A percentile compares a stretch with the other conserved stretches of the same genome.
Conservation (phyloP, 2,113 vertebrate species). For the Phodopus roborovskii region DNA sequence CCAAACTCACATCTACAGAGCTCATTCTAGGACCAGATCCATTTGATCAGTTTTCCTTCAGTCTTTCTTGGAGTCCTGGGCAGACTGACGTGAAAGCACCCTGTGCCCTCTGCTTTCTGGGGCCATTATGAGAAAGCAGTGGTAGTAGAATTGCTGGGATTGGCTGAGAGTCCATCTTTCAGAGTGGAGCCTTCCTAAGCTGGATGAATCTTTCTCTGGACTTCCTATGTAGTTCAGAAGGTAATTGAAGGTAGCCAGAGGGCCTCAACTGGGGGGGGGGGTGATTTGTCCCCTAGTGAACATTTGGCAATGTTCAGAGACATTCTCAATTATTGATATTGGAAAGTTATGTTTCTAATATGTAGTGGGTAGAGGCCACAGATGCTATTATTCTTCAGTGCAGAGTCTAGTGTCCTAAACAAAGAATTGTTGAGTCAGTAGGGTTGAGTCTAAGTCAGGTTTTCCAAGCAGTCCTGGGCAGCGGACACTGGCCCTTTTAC, state of each 20-base stretch:
- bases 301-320: conserved; percentile 1
- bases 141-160: not conserved
- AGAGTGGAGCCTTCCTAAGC: not conserved
- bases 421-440: not conserved
- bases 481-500: not conserved
- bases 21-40: not conserved
- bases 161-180: not conserved
- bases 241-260: not conserved
- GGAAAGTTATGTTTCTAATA: not conserved
- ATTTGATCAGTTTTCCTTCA: not conserved
- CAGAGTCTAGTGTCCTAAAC: not conserved
- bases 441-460: not conserved
- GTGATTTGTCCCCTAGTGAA: not conserved
- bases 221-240: not conserved
- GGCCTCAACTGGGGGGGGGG: not conserved
- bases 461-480: not conserved
- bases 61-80: not conserved
- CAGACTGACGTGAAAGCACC: not conserved
- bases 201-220: not conserved
- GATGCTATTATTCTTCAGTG: not conserved
- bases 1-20: not conserved
- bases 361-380: not conserved
- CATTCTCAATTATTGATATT: not conserved
- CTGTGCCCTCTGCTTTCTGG: fast-evolving
- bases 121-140: not conserved